Base-by-base conservation (phyloP, 2,888 invertebrate species). In the Drosophila yooni region DNA sequence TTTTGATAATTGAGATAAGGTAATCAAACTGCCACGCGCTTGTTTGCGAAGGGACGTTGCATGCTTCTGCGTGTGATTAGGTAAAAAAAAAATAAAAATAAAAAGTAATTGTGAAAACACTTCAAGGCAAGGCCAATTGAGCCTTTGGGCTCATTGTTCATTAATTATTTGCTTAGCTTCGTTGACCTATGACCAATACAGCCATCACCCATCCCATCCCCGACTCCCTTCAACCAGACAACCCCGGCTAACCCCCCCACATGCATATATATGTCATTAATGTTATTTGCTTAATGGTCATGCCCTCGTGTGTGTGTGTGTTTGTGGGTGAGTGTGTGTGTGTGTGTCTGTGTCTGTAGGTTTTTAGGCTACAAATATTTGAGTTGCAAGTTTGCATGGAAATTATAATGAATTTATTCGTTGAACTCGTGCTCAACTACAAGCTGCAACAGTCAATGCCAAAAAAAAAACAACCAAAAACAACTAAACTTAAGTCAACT, bases 91-190 rank as follows among this genome's bases (percentile, higher is more conserved):
- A 11, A 21, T 3, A 11, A 31, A 34, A 11, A 25, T 7, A n/a
- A n/a, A n/a, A 11, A 27, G 0, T n/a, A 21, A 36, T 21, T 21
- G 65, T 62, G 58, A 63, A 76, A 81, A 69, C 74, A 79, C 59
- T 88, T 80, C 67, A 46, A 81, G 70, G 77, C 84, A 89, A 89
- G 88, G 88, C 66, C 84, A 74, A 68, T 62, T 70, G 58, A 43
- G 58, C 60, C 72, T 71, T 56, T 53, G 53, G 40, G 29, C 59
- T 58, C 40, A 72, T 81, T 81, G 79, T 81, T 83, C 81, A 85
- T 83, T 81, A 87, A 85, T 89, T 85, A 87, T 86, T 89, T 83
- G 85, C 71, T 70, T 87, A 74, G 64, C 68, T 46, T 15, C 21
- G 62, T 62, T 76, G 46, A 61, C 58, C 64, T 54, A 66, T 66